Base-by-base conservation (phyloP, 2,113 vertebrate genomes). In the Rynchops niger region DNA sequence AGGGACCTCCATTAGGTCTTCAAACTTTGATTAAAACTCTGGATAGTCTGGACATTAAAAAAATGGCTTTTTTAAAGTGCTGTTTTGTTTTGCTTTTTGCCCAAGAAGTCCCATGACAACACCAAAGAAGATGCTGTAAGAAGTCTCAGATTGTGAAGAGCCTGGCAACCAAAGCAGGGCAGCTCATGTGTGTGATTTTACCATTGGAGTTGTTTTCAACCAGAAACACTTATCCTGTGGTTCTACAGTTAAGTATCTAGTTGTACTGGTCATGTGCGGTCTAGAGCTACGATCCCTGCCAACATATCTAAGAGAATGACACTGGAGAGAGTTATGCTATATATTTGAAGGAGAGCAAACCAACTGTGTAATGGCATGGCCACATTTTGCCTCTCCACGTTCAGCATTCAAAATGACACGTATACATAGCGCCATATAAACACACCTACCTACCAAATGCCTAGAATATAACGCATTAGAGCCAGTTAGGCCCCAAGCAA, bases 241-340 rank as follows among this genome's bases (percentile, higher is more conserved):
- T 21, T 95, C 58, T 89, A 42, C 65, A 63, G 29, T 27, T 27
- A 81, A 32, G 30, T 12, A 56, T 52, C 34, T 15, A 45, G 50
- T 50, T 29, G 45, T 12, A 53, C 21, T 40, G 20, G 32, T 53
- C 55, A 49, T 11, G 4, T 3, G 4, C 1, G 0, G 11, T 23
- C 62, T 38, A 36, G 26, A 82, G 30, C 47, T 72, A 6, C 10
- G 42, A 86, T 11, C n/a, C 56, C 72, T 55, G 19, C 42, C 50
- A 72, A 47, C 15, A 3, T 1, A 87, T 65, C 53, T 34, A 53
- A 14, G 23, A 45, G 12, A 76, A 86, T 14, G 21, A 47, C 38
- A 25, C 1, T 20, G 27, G 32, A 82, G 50, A 81, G 10, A 23
- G 20, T 16, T 21, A 45, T 8, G 9, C 40, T 80, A 11, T 36